phyloP scores from a whole-genome alignment of 2,888 invertebrate genomes.

The Tribolium freemani region DNA sequence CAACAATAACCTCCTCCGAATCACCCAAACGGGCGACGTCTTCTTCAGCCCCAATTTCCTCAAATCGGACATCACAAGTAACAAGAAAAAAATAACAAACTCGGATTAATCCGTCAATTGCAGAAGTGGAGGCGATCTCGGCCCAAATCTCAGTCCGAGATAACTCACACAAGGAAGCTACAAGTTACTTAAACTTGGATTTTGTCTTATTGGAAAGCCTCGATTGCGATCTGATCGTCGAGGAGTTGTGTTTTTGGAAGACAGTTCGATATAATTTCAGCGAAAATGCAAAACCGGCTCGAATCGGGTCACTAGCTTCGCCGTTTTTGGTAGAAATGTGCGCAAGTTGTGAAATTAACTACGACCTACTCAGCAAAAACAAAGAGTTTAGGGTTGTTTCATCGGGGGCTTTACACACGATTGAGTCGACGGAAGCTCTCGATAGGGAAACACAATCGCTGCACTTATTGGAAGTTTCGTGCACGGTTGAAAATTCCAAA shows the following conservation, averaged over 20 bases:
- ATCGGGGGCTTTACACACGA: slow-evolving; percentile 51
- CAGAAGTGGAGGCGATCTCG: slow-evolving; percentile 44
- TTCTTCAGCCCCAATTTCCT: slow-evolving; percentile 25
- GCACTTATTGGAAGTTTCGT: slow-evolving; percentile 63
- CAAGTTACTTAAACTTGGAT: slow-evolving; percentile 54
- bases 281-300: slow-evolving; percentile 54
- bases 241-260: slow-evolving; percentile 64
- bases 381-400: slow-evolving; percentile 28
- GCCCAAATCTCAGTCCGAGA: slow-evolving; percentile 55
- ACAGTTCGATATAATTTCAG: slow-evolving; percentile 59
- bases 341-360: slow-evolving; percentile 68
- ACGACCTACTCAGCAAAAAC: slow-evolving; percentile 57
- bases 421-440: slow-evolving; percentile 64
- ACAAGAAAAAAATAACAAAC: neutral
- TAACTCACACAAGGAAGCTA: slow-evolving; percentile 48
- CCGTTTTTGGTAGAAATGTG: slow-evolving; percentile 67
- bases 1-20: neutral
- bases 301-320: slow-evolving; percentile 61
- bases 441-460: slow-evolving; percentile 57
- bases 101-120: slow-evolving; percentile 32
- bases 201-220: slow-evolving; percentile 51
- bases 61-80: slow-evolving; percentile 17
- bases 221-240: slow-evolving; percentile 60
- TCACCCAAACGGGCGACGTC: slow-evolving; percentile 31
- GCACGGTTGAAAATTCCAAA: slow-evolving; percentile 66